Evolutionary conservation across 2,888 invertebrate genomes (phyloP), one percentile per base, ranked within the genome.

Genomic region (Bembecia ichneumoniformis): DNA sequence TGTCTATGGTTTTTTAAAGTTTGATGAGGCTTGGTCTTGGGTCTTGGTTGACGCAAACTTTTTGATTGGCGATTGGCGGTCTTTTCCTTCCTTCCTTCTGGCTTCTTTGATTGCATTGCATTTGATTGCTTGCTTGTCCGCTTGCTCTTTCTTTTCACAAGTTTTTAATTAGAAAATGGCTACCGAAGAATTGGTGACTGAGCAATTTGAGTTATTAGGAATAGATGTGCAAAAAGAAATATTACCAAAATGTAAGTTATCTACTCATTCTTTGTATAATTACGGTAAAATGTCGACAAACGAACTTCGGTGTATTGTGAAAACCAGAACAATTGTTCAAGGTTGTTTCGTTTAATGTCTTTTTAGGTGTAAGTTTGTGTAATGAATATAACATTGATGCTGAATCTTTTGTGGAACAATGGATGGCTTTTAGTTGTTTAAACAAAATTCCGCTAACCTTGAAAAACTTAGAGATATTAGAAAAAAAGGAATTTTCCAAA

Each of bases 401-500:
- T 40, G 92, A 91, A 68, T 90, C 91, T 63, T 91, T 94, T 59
- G 92, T 91, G 48, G 92, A 93, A 68, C 89, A 91, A 83, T 95
- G 94, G 94, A 89, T 93, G 82, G 94, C 94, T 15, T 95, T 90
- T 71, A 91, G 91, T 61, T 82, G 91, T 66, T 76, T 90, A 55
- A 87, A 89, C 58, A 91, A 91, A 35, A 89, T 89, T 0, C 81
- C 89, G 35, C 91, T 93, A 17, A 90, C 89, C 48, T 55, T 90
- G 34, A 89, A 89, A 14, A 78, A 87, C 64, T 81, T 94, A 47
- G 82, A 87, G 53, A 77, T 88, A 63, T 88, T 93, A 71, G 92
- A 90, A 62, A 88, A 91, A 60, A 92, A 90, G 82, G 91, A 91
- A 75, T 88, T 91, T 65, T 79, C 82, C 60, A 90, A 90, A 69